These are phyloP conservation scores for Sandelia bainsii DNA, from an alignment of 2,797 vertebrate species.

Conservation along the genomic window DNA sequence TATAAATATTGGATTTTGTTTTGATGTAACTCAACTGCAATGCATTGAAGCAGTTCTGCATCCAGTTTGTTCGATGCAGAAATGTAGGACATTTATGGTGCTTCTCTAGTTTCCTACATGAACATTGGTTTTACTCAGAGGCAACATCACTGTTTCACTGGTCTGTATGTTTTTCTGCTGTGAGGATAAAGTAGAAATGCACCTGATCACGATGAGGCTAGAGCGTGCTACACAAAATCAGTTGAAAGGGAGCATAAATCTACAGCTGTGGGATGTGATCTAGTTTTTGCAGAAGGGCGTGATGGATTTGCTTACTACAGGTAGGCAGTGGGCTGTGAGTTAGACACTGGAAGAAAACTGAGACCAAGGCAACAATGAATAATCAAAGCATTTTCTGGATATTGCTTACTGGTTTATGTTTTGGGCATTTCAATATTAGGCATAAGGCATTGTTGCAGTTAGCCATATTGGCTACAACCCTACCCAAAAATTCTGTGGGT, in stretches of 20 bases:
- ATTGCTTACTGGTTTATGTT: not conserved
- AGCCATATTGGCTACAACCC: not conserved
- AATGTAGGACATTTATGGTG: not conserved
- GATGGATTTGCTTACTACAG: slow-evolving; percentile 21
- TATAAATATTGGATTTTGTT: too few relatives aligned
- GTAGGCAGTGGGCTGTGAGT: not conserved
- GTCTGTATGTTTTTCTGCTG: slow-evolving; percentile 3
- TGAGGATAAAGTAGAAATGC: slow-evolving; percentile 9
- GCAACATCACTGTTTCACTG: not conserved
- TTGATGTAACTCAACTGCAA: too few relatives aligned
- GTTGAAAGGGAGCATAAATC: slow-evolving; percentile 1
- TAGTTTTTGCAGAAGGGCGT: slow-evolving; percentile 20
- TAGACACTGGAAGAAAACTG: slow-evolving; percentile 2
- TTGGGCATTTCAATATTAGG: not conserved
- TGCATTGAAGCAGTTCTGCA: too few relatives aligned
- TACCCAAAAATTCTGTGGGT: too few relatives aligned
- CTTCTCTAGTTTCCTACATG: not conserved
- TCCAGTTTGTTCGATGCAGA: not conserved
- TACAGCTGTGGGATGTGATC: slow-evolving; percentile 21
- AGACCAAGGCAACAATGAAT: slow-evolving; percentile 14
- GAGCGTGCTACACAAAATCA: not conserved
- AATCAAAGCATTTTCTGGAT: not conserved
- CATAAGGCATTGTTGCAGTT: not conserved
- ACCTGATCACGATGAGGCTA: not conserved
- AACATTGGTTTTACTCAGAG: not conserved